A percentile compares a stretch with the other conserved stretches of the same genome.
phyloP scores from a whole-genome alignment of 2,113 vertebrate species.

The Microtus pennsylvanicus region DNA sequence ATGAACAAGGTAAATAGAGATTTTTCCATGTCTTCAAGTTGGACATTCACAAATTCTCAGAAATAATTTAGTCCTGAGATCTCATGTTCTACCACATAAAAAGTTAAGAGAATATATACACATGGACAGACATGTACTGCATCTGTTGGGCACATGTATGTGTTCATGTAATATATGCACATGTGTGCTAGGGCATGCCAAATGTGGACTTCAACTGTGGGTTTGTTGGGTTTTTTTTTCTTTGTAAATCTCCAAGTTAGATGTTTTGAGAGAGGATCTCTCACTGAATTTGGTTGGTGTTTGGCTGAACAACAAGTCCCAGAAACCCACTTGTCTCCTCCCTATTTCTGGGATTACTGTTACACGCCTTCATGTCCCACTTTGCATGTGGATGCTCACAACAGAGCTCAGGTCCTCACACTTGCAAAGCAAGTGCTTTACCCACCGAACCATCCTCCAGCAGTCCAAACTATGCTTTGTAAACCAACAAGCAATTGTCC shows the following conservation, averaged over 20 bases:
- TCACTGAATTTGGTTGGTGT: neutral
- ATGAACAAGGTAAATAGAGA: neutral
- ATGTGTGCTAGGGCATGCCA: neutral
- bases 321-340: neutral
- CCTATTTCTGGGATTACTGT: neutral
- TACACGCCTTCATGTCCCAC: neutral
- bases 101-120: neutral
- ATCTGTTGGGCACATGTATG: neutral
- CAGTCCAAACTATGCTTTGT: neutral
- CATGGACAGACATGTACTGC: neutral
- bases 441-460: neutral
- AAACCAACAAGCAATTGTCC: neutral
- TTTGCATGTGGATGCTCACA: neutral
- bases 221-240: neutral
- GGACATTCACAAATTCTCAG: neutral
- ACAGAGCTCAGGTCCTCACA: neutral
- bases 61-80: neutral
- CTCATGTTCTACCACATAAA: neutral
- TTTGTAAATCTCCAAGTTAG: neutral
- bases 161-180: neutral
- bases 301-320: neutral
- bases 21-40: neutral
- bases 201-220: neutral
- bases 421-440: neutral
- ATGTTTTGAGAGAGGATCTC: neutral